phyloP scores from a whole-genome alignment of 2,888 invertebrate species.

The Ormia ochracea region DNA sequence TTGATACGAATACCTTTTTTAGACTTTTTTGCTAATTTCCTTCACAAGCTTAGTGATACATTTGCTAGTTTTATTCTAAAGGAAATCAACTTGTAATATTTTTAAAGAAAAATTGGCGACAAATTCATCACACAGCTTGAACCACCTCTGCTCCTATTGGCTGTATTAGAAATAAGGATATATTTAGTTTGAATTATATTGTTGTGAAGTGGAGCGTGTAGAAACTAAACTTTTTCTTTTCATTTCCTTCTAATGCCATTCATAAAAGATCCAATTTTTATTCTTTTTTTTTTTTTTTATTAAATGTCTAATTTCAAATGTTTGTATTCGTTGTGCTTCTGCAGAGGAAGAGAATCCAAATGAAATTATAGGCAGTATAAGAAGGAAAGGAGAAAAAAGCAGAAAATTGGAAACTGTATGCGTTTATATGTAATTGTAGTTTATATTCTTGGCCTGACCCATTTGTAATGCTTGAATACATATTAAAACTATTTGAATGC shows the following conservation, averaged over 20 bases:
- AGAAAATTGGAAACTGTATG: neutral
- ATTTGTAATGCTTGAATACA: conserved; percentile 50
- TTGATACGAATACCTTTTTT: too few species aligned
- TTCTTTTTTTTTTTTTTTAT: too few species aligned
- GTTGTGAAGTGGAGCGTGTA: neutral
- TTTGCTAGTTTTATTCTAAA: too few species aligned
- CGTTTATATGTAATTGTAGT: conserved; percentile 34
- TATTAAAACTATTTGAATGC: neutral
- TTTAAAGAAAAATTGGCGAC: too few species aligned
- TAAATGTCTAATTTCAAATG: conserved; percentile 17
- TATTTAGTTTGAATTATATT: too few species aligned
- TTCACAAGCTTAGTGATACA: too few species aligned
- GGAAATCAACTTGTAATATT: too few species aligned
- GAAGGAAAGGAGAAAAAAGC: neutral
- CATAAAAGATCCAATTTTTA: neutral
- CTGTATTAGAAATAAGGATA: too few species aligned
- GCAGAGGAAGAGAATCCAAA: neutral
- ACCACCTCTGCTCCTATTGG: too few species aligned
- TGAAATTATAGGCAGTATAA: neutral
- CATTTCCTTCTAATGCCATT: neutral
- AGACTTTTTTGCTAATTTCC: too few species aligned
- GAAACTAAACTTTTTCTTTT: neutral
- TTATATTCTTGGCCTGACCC: conserved; percentile 54
- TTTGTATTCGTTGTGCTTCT: neutral
- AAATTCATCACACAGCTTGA: too few species aligned